Conservation (phyloP, 2,113 vertebrate species). For the Calidris pygmaea region DNA sequence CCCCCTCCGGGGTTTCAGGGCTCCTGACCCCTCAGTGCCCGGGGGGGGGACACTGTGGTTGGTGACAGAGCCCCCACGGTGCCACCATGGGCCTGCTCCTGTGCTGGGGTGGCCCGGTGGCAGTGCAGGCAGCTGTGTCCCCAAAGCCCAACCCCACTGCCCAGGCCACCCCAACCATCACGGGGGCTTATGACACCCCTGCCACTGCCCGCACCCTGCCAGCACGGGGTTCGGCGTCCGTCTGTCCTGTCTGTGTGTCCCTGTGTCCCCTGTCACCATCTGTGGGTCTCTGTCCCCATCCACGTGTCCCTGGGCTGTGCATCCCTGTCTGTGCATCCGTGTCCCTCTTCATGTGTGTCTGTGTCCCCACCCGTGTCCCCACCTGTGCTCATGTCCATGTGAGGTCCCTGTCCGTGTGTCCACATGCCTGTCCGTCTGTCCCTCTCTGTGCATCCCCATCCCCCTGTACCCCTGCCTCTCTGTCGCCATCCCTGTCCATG, state of each 20-base stretch:
- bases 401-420: background rate
- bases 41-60: accelerated
- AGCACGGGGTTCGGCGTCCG: accelerated
- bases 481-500: background rate
- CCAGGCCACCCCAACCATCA: background rate
- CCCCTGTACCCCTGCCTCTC: background rate
- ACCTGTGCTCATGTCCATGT: too few species aligned
- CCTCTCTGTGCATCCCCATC: background rate
- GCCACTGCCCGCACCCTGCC: background rate
- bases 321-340: background rate
- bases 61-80: background rate
- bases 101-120: background rate
- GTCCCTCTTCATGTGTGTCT: accelerated
- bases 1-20: accelerated
- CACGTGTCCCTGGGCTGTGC: background rate
- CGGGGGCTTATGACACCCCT: accelerated
- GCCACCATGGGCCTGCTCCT: accelerated
- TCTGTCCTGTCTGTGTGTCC: background rate
- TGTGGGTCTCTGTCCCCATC: background rate
- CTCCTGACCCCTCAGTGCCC: accelerated
- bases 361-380: background rate
- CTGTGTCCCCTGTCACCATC: background rate
- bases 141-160: accelerated
- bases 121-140: background rate
- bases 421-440: background rate